A percentile compares a stretch with the other conserved stretches of the same genome.
phyloP scores from a whole-genome alignment of 37 sponge, comb jelly and placozoan genomes.

The Lycopodina hypogea region DNA sequence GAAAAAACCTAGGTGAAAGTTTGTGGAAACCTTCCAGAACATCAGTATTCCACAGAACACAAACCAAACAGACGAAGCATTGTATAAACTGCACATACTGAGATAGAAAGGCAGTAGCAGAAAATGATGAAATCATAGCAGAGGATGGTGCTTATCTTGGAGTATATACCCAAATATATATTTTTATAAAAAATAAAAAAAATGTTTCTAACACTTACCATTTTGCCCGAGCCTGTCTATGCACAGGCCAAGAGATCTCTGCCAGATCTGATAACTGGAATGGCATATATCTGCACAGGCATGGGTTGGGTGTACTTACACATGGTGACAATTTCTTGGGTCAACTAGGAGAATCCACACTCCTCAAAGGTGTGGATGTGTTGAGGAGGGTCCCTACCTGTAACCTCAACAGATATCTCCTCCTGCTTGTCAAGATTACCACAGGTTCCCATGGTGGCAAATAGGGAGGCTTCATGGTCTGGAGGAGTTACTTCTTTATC shows the following conservation, averaged over 20 bases:
- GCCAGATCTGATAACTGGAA: constrained; percentile 72
- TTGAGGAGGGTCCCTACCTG: constrained; percentile 63
- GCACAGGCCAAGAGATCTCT: constrained; percentile 97
- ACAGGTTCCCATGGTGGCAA: constrained; percentile 71
- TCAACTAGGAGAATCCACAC: constrained; percentile 58
- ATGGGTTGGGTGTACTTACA: constrained; percentile 80
- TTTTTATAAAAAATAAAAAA: background rate
- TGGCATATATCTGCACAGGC: constrained; percentile 90
- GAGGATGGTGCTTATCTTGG: too few species aligned
- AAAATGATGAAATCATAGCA: too few species aligned
- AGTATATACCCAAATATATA: too few species aligned
- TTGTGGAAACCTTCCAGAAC: too few species aligned
- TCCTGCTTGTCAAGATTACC: constrained; percentile 92
- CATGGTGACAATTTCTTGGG: constrained; percentile 45
- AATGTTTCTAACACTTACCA: constrained; percentile 39
- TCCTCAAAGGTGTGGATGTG: constrained; percentile 68
- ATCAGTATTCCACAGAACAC: too few species aligned
- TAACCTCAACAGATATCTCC: constrained; percentile 84
- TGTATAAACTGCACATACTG: too few species aligned
- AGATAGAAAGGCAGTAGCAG: background rate
- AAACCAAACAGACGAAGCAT: too few species aligned
- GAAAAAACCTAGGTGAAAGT: too few species aligned
- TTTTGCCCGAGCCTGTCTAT: constrained; percentile 96
- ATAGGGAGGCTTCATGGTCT: constrained; percentile 70
- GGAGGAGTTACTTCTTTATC: too few species aligned